Evolutionary conservation across 1,140 invertebrate genomes (phyloP).

Genomic region (Neuroterus valhalla): DNA sequence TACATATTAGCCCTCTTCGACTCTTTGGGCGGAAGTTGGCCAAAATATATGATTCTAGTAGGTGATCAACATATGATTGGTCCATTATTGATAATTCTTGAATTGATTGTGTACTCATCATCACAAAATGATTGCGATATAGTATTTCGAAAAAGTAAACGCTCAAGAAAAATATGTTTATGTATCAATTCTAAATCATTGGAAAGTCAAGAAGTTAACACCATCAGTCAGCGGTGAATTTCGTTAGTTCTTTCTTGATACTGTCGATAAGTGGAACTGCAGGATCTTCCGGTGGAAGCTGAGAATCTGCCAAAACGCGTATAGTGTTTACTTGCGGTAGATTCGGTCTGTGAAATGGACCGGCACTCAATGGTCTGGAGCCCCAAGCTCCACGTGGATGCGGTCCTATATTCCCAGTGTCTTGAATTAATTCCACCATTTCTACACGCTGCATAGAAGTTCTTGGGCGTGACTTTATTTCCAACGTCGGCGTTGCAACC

Average conservation of each 20-base stretch:
- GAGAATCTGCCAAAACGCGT: constrained; percentile 71
- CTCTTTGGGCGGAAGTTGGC: too few relatives aligned
- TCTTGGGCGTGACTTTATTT: constrained; percentile 64
- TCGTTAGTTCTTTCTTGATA: constrained; percentile 79
- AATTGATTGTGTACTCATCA: too few relatives aligned
- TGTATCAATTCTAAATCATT: too few relatives aligned
- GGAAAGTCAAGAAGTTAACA: too few relatives aligned
- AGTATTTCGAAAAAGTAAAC: too few relatives aligned
- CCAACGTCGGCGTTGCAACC: constrained; percentile 46
- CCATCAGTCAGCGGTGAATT: constrained; percentile 61
- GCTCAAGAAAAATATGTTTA: too few relatives aligned
- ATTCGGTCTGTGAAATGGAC: constrained; percentile 77
- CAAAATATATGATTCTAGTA: too few relatives aligned
- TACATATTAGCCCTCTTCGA: too few relatives aligned
- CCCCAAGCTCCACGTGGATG: constrained; percentile 75
- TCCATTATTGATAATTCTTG: too few relatives aligned
- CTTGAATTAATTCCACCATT: constrained; percentile 50
- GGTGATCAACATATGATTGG: too few relatives aligned
- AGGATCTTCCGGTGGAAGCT: constrained; percentile 76
- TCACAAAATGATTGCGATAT: too few relatives aligned
- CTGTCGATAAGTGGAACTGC: constrained; percentile 80
- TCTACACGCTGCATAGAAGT: constrained; percentile 63
- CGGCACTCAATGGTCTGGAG: constrained; percentile 77
- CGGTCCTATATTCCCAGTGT: constrained; percentile 56
- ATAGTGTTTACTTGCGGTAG: constrained; percentile 68